phyloP scores from a whole-genome alignment of 2,888 invertebrate genomes.

The Amphipyra berbera region DNA sequence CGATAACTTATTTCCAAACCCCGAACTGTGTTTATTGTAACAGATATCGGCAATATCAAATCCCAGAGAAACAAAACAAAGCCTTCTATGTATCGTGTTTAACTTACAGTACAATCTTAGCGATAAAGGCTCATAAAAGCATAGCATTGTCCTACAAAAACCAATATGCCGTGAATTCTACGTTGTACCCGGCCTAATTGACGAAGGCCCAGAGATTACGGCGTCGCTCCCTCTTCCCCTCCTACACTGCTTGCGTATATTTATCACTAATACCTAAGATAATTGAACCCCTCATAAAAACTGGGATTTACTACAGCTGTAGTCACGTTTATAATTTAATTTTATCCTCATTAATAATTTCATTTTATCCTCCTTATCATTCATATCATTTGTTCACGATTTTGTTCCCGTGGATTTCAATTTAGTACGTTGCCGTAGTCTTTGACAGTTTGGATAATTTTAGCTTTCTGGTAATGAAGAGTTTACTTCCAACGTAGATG shows the following conservation, averaged over 20 bases:
- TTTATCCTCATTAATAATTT: slow-evolving; percentile 17
- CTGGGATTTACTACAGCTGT: slow-evolving; percentile 13
- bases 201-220: slow-evolving; percentile 58
- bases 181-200: slow-evolving; percentile 58
- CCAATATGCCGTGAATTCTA: slow-evolving; percentile 62
- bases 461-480: too few species aligned
- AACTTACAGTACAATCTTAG: slow-evolving; percentile 49
- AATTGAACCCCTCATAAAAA: slow-evolving; percentile 44
- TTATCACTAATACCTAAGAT: slow-evolving; percentile 40
- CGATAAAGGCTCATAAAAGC: slow-evolving; percentile 51
- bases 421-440: background rate
- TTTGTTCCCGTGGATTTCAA: slow-evolving; percentile 19
- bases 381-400: slow-evolving; percentile 21
- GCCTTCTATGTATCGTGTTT: slow-evolving; percentile 41
- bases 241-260: slow-evolving; percentile 35
- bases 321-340: slow-evolving; percentile 26
- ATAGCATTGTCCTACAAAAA: slow-evolving; percentile 57
- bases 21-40: slow-evolving; percentile 33
- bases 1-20: slow-evolving; percentile 33
- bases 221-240: slow-evolving; percentile 25
- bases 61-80: slow-evolving; percentile 44
- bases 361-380: slow-evolving; percentile 33
- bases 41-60: slow-evolving; percentile 23
- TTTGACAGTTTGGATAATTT: background rate
- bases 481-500: background rate